Percentiles rank a stretch among this genome's conserved stretches.
These are phyloP conservation scores for Heliconius eleuchia DNA, from an alignment of 1,140 invertebrate species.

Conservation along the genomic window DNA sequence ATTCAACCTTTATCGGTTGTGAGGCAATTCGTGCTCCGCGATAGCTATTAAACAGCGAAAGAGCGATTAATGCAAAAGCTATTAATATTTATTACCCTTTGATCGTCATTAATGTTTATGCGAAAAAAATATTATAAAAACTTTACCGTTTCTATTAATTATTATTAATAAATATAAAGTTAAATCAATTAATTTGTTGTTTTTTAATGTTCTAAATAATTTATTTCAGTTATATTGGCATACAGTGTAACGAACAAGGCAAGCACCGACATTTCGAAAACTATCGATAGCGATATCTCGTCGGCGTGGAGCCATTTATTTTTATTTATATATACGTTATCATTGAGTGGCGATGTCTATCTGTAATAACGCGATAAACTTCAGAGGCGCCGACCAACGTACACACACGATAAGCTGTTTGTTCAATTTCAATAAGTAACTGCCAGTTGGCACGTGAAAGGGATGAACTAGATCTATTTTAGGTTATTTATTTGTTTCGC, in stretches of 20 bases:
- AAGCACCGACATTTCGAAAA: conserved; percentile 20
- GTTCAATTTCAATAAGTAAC: conserved; percentile 10
- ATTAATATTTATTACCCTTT: not conserved
- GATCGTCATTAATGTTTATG: no score
- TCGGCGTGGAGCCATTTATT: conserved; percentile 38
- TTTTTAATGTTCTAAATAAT: not conserved
- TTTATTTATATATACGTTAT: conserved; percentile 42
- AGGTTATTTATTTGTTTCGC: not conserved
- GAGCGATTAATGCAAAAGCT: not conserved
- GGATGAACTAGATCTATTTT: not conserved
- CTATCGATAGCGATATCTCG: conserved; percentile 35
- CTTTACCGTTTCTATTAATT: no score
- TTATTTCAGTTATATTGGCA: not conserved
- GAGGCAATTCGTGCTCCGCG: not conserved
- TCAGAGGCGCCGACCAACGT: conserved; percentile 23
- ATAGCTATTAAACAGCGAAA: not conserved
- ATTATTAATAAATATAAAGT: no score
- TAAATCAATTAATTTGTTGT: not conserved
- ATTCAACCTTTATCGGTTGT: not conserved
- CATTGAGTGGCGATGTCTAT: conserved; percentile 40
- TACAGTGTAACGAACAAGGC: not conserved
- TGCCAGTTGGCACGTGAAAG: not conserved
- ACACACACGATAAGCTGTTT: not conserved
- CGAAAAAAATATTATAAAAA: no score
- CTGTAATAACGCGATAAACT: conserved; percentile 37